These are phyloP conservation scores for Neotoxoptera formosana DNA, from an alignment of 1,140 invertebrate species.

Conservation along the genomic window DNA sequence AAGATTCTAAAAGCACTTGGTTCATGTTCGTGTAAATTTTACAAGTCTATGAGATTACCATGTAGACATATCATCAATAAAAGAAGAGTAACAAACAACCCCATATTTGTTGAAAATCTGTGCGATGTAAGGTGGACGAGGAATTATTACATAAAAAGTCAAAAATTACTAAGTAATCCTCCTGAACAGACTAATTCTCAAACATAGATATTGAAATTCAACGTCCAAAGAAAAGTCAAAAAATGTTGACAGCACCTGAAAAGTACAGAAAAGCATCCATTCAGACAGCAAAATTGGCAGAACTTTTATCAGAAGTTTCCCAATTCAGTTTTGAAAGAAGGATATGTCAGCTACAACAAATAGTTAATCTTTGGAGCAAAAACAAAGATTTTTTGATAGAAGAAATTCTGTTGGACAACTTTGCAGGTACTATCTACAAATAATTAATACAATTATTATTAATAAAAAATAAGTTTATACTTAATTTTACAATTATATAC, in stretches of 20 bases:
- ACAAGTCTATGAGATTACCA: neutral
- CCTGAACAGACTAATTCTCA: neutral
- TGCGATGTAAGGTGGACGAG: neutral
- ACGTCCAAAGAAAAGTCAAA: neutral
- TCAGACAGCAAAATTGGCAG: neutral
- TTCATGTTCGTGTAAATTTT: neutral
- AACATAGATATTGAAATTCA: neutral
- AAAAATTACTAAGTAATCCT: neutral
- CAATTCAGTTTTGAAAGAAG: slow-evolving; percentile 1
- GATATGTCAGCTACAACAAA: neutral
- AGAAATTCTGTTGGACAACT: no score
- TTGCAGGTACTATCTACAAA: no score
- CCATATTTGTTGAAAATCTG: neutral
- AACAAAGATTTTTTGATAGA: no score
- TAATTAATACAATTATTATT: no score
- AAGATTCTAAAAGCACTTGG: neutral
- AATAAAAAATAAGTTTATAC: no score
- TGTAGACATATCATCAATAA: neutral
- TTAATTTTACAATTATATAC: no score
- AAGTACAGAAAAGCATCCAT: neutral
- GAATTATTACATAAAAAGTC: neutral
- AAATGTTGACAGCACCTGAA: neutral
- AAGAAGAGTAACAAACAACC: neutral
- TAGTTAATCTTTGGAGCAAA: no score
- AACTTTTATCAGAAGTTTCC: neutral